phyloP scores from a whole-genome alignment of 2,888 invertebrate species.

The Nomada fucata region DNA sequence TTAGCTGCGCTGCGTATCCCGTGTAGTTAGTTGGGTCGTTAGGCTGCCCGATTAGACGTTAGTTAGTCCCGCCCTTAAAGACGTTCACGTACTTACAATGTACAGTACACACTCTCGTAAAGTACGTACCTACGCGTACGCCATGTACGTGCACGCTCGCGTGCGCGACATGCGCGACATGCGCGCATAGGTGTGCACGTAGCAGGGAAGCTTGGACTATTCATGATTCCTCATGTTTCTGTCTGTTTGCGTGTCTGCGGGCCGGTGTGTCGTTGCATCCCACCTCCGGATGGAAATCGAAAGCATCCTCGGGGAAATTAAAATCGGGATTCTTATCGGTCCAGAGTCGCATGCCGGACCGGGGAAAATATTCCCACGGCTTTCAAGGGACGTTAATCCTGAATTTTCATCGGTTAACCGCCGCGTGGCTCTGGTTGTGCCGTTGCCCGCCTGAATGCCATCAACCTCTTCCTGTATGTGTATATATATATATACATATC shows the following conservation, averaged over 20 bases:
- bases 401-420: conserved; percentile 56
- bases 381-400: conserved; percentile 44
- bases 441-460: conserved; percentile 12
- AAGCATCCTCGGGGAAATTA: conserved; percentile 49
- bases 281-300: conserved; percentile 39
- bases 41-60: conserved; percentile 63
- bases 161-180: no score
- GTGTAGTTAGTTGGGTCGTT: conserved; percentile 61
- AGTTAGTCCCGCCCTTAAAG: conserved; percentile 54
- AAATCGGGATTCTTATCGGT: conserved; percentile 42
- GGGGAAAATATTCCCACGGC: conserved; percentile 57
- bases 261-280: conserved; percentile 6
- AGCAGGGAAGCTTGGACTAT: no score
- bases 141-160: neutral
- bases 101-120: neutral
- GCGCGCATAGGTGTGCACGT: no score
- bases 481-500: neutral
- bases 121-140: no score
- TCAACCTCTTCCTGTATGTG: neutral
- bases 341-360: neutral
- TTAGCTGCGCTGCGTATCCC: conserved; percentile 47
- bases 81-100: conserved; percentile 1
- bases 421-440: neutral
- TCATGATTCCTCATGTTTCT: neutral
- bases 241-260: neutral